These are phyloP conservation scores for Tylochromis polylepis DNA, from an alignment of 2,113 vertebrate genomes.

Conservation along the genomic window DNA sequence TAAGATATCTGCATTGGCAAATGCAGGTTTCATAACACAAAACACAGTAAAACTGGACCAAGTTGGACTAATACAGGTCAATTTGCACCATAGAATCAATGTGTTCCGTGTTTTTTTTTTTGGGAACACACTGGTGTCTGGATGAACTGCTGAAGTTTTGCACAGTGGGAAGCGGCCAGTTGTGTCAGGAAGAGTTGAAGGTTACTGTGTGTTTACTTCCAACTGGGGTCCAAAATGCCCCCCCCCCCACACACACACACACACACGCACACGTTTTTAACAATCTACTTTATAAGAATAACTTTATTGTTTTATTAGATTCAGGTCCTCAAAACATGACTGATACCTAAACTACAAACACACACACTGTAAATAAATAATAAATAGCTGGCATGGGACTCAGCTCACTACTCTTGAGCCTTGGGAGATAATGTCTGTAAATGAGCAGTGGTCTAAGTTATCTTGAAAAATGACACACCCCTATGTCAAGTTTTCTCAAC, in stretches of 20 bases:
- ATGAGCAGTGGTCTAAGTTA: background rate
- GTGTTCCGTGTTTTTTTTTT: background rate
- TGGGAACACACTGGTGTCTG: background rate
- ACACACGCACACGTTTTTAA: background rate
- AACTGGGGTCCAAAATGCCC: background rate
- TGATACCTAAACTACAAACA: no score
- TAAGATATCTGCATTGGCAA: background rate
- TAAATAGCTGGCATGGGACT: background rate
- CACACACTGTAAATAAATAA: background rate
- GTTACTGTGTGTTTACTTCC: slow-evolving; percentile 13
- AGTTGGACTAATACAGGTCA: background rate
- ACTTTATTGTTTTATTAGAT: background rate
- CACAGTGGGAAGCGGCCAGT: slow-evolving; percentile 41
- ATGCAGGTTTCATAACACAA: background rate
- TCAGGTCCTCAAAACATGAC: background rate
- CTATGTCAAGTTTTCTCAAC: background rate
- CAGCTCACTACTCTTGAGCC: background rate
- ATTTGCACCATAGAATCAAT: background rate
- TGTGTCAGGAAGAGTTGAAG: slow-evolving; percentile 33
- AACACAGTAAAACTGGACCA: background rate
- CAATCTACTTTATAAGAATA: background rate
- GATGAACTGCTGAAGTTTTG: background rate
- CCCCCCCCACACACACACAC: background rate
- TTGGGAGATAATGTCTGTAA: background rate
- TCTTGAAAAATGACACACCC: background rate